Evolutionary conservation across 2,797 vertebrate species (phyloP).

Genomic region (Bucorvus abyssinicus): DNA sequence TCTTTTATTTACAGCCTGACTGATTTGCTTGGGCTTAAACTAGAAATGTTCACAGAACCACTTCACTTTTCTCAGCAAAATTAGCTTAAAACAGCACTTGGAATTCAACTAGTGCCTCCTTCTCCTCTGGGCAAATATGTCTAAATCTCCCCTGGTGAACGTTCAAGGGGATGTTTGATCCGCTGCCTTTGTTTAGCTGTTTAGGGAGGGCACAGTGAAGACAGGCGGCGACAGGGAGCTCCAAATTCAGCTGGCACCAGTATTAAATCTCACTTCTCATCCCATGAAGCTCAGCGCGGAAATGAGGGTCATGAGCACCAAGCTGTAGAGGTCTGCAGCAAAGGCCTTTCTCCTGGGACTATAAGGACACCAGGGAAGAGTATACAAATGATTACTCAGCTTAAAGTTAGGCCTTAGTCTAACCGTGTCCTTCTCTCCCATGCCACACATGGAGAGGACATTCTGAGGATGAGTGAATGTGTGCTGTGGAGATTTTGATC

Average conservation of each 20-base stretch:
- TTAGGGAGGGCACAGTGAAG: not conserved
- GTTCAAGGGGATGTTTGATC: slow-evolving; percentile 3
- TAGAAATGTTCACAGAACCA: slow-evolving; percentile 4
- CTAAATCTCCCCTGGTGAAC: not conserved
- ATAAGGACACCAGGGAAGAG: not conserved
- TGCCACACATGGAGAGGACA: not conserved
- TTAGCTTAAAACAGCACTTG: slow-evolving; percentile 49
- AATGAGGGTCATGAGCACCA: not conserved
- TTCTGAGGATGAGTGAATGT: not conserved
- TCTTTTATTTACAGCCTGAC: slow-evolving; percentile 37
- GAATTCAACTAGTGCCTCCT: slow-evolving; percentile 27
- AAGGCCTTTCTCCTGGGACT: not conserved
- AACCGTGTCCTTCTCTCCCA: not conserved
- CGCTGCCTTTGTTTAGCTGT: not conserved
- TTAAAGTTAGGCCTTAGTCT: not conserved
- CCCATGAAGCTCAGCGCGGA: not conserved
- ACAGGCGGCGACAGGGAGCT: not conserved
- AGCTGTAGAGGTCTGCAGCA: not conserved
- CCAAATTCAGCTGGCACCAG: not conserved
- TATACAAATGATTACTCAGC: not conserved
- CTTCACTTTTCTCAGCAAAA: slow-evolving; percentile 21
- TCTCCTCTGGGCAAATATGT: not conserved
- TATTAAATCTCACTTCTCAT: not conserved
- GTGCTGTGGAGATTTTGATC: not conserved
- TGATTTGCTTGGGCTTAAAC: slow-evolving; percentile 28